Conservation (phyloP, 2,888 invertebrate species). For the Ecdyonurus torrentis region DNA sequence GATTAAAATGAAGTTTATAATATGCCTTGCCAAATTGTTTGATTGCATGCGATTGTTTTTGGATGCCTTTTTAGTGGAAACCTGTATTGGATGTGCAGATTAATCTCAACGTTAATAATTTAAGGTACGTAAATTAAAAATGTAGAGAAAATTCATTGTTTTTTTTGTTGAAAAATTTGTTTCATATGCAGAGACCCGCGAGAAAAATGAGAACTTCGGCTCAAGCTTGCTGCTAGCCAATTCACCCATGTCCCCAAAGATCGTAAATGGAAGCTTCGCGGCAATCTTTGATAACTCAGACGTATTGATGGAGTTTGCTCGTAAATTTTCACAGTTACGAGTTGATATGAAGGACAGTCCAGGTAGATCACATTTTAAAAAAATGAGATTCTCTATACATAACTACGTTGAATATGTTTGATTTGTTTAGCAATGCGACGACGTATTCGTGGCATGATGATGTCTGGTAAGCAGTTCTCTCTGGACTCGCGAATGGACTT, state of each 20-base stretch:
- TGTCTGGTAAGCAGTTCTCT: conserved; percentile 72
- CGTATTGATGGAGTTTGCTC: conserved; percentile 48
- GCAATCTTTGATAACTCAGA: conserved; percentile 75
- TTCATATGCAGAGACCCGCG: conserved; percentile 52
- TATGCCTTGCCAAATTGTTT: no score
- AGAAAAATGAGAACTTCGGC: conserved; percentile 74
- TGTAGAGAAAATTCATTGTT: no score
- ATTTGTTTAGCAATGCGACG: conserved; percentile 74
- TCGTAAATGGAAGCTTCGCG: conserved; percentile 85
- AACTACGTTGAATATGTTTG: no score
- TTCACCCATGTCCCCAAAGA: conserved; percentile 91
- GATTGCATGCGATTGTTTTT: no score
- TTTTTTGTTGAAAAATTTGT: no score
- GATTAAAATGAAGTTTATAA: no score
- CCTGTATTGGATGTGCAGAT: no score
- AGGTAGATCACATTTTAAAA: conserved; percentile 32
- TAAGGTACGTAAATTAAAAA: no score
- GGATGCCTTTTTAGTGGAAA: no score
- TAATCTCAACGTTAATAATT: no score
- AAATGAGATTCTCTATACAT: background rate
- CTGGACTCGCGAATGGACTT: conserved; percentile 83
- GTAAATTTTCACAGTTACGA: conserved; percentile 49
- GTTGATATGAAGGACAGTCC: conserved; percentile 61
- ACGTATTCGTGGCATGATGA: conserved; percentile 70
- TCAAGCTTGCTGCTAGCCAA: conserved; percentile 85